Percentiles rank a stretch among this genome's conserved stretches.
Conservation (phyloP, 2,888 invertebrate genomes). For the Dynastes tityus region DNA sequence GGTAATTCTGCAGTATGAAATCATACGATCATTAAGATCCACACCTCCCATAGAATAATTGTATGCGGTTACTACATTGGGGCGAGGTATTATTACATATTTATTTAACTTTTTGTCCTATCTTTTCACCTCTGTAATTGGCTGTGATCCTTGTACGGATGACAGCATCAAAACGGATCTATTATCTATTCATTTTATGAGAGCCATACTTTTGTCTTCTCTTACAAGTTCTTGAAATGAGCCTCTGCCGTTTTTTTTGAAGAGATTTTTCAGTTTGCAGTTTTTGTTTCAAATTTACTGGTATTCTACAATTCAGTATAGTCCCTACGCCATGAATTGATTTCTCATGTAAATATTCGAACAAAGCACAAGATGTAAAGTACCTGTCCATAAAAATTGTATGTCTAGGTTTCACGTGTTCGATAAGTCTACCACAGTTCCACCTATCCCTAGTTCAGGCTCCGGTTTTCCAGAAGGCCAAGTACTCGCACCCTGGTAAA, state of each 20-base stretch:
- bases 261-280: no score
- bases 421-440: no score
- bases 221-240: not conserved
- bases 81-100: not conserved
- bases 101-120: not conserved
- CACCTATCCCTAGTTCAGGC: no score
- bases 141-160: not conserved
- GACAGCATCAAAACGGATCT: not conserved
- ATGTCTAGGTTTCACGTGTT: no score
- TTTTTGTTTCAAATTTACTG: no score
- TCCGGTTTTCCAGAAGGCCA: no score
- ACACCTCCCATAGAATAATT: not conserved
- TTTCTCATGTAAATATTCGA: not conserved
- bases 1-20: not conserved
- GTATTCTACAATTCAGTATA: not conserved
- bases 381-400: no score
- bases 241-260: not conserved
- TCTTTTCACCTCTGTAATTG: not conserved
- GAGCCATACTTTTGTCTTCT: not conserved
- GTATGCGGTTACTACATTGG: not conserved
- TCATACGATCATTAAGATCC: slow-evolving; percentile 2
- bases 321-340: not conserved
- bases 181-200: not conserved
- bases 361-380: not conserved
- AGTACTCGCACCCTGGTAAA: no score